Conservation (phyloP, 2,888 invertebrate genomes). For the Hemaris fuciformis region DNA sequence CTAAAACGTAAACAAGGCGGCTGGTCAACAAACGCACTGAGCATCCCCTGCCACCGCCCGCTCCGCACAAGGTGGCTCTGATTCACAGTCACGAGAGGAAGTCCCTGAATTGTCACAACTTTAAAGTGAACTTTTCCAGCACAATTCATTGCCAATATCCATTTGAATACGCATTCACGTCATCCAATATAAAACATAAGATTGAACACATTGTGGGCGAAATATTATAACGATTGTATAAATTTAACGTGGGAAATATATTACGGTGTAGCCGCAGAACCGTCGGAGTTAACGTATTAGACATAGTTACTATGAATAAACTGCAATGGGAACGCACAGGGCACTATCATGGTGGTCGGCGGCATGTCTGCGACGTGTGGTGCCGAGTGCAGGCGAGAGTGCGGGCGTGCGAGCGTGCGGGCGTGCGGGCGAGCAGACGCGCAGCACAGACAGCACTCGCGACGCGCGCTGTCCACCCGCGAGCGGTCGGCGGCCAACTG, state of each 20-base stretch:
- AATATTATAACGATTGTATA: conserved; percentile 26
- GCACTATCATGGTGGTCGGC: conserved; percentile 78
- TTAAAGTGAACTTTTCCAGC: conserved; percentile 42
- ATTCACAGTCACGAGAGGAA: conserved; percentile 38
- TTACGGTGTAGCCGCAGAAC: conserved; percentile 13
- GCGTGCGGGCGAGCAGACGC: conserved; percentile 30
- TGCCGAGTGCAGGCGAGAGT: background rate
- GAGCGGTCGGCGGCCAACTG: conserved; percentile 76
- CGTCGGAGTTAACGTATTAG: conserved; percentile 17
- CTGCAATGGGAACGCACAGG: conserved; percentile 64
- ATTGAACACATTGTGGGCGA: conserved; percentile 38
- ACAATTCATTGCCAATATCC: conserved; percentile 46
- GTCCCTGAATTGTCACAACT: conserved; percentile 49
- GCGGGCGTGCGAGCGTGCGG: background rate
- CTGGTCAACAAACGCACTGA: conserved; percentile 63
- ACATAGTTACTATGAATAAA: background rate
- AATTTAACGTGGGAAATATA: conserved; percentile 20
- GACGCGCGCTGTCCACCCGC: conserved; percentile 68
- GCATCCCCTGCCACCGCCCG: conserved; percentile 44
- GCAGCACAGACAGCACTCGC: conserved; percentile 43
- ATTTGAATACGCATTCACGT: conserved; percentile 31
- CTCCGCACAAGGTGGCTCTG: conserved; percentile 42
- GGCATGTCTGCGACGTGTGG: conserved; percentile 65
- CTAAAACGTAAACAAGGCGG: conserved; percentile 71
- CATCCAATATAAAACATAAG: conserved; percentile 40